Base-by-base conservation (phyloP, 2,888 invertebrate genomes). In the Nymphalis c-album region DNA sequence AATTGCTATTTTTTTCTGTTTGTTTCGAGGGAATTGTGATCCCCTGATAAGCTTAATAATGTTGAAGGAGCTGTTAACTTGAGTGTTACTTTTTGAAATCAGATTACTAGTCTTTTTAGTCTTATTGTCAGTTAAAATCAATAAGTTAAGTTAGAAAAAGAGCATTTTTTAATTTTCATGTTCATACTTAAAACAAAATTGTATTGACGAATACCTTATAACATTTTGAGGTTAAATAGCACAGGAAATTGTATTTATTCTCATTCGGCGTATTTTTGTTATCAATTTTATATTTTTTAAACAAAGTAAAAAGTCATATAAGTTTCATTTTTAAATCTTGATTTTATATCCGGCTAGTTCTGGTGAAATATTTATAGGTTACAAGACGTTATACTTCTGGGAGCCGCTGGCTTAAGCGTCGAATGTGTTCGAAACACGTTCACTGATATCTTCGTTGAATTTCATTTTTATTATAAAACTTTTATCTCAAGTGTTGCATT, bases 1-100 rank as follows among this genome's bases (percentile, higher is more conserved):
- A 81, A 75, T 80, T 75, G 78, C 76, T 75, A 72, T 79, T 78
- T 64, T 69, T 60, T 46, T 59, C 26, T 55, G 18, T 57, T n/a
- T 57, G 57, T 50, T 55, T 16, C 35, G 40, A 20, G 40, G 51
- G 50, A 60, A 58, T 58, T 35, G 51, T 31, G 64, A 60, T 64
- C 26, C 57, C 31, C 7, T 60, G 64, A 53, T 64, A 64, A 64
- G 51, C 46, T 50, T 53, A 64, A 60, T 60, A 60, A 64, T 17
- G 31, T 60, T 60, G 22, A 20, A 53, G 46, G 18, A 46, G 7
- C 63, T 20, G 35, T 57, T 57, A 46, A 10, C 47, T 47, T 48
- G 18, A 35, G 20, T 40, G 57, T 18, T 47, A 45, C 13, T 55
- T 63, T 35, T 55, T 62, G 17, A 18, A 53, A 22, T n/a, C 7